Conservation (phyloP, 2,113 vertebrate species). For the Zingel zingel region DNA sequence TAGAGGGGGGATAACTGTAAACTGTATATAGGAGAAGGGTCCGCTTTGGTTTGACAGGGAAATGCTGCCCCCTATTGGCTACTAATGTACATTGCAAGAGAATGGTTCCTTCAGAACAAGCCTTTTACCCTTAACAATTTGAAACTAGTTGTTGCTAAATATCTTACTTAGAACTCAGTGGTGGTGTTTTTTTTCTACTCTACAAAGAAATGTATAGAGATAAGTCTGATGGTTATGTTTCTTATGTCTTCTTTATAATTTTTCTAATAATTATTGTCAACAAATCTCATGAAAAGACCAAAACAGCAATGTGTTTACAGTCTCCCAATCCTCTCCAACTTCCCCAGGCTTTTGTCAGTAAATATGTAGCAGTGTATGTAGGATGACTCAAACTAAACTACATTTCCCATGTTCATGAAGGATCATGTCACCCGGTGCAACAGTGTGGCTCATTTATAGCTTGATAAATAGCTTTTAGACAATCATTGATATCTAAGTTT, state of each 20-base stretch:
- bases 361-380: not conserved
- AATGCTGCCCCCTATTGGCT: constrained; percentile 65
- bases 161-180: not conserved
- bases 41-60: constrained; percentile 22
- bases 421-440: not conserved
- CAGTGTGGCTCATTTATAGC: not conserved
- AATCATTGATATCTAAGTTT: not conserved
- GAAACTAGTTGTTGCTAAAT: not conserved
- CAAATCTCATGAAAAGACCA: not conserved
- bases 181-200: not conserved
- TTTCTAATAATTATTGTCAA: not conserved
- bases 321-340: not conserved
- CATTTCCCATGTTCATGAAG: not conserved
- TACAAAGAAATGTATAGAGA: not conserved
- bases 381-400: not conserved
- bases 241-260: not conserved
- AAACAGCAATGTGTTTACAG: not conserved
- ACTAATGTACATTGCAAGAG: not conserved
- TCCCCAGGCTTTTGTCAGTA: not conserved
- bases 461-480: not conserved
- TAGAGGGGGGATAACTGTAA: not conserved
- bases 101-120: not conserved
- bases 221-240: not conserved
- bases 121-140: not conserved
- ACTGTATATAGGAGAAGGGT: not conserved